These are phyloP conservation scores for Scaptomyza parva DNA, from an alignment of 2,888 invertebrate species.

Conservation along the genomic window DNA sequence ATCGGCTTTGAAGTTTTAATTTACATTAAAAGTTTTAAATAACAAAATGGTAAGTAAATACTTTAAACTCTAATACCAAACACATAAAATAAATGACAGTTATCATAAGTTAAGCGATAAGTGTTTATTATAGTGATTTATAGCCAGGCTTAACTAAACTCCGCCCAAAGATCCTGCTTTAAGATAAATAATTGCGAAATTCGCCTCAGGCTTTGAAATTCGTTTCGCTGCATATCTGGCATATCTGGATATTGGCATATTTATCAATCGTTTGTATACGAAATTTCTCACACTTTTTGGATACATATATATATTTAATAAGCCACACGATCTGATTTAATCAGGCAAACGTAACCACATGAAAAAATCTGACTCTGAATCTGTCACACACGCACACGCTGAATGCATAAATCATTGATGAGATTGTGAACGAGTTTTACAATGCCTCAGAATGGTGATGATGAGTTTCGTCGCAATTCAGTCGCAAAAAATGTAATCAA, in stretches of 20 bases:
- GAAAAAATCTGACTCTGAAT: conserved; percentile 39
- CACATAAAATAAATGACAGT: neutral
- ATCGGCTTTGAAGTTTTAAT: conserved; percentile 55
- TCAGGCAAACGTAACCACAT: conserved; percentile 38
- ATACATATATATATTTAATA: conserved; percentile 49
- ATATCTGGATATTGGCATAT: conserved; percentile 5
- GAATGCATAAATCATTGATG: conserved; percentile 52
- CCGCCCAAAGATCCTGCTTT: neutral
- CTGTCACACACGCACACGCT: conserved; percentile 53
- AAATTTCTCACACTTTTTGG: conserved; percentile 47
- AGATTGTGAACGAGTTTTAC: conserved; percentile 12
- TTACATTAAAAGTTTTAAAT: conserved; percentile 45
- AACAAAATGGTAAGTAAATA: conserved; percentile 57
- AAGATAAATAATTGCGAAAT: conserved; percentile 24
- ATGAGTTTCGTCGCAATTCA: conserved; percentile 6
- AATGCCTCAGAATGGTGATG: conserved; percentile 24
- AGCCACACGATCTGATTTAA: conserved; percentile 65
- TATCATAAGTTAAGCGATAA: neutral
- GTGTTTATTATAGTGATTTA: neutral
- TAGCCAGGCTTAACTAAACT: neutral
- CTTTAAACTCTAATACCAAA: neutral
- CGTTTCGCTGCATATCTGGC: conserved; percentile 12
- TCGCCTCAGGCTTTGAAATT: neutral
- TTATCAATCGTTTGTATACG: conserved; percentile 9
- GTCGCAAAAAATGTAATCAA: conserved; percentile 8